Conservation (phyloP, 1,140 invertebrate genomes). For the Drosophila kurseongensis region DNA sequence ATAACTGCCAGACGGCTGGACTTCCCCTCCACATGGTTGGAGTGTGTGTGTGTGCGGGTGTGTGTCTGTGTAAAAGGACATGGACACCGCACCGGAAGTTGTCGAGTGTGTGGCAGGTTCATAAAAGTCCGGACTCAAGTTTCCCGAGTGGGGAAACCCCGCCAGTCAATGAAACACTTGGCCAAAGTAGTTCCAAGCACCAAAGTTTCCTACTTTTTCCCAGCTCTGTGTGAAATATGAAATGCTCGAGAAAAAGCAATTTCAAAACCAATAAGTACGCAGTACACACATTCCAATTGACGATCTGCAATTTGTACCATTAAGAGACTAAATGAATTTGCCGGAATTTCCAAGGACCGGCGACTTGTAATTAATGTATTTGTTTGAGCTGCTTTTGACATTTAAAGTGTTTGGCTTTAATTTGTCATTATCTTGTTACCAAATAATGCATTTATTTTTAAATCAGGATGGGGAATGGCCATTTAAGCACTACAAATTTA, state of each 20-base stretch:
- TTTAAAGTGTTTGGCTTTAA: too few relatives aligned
- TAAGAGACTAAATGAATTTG: not conserved
- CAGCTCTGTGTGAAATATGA: not conserved
- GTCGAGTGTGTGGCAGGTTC: conserved; percentile 47
- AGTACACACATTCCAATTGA: conserved; percentile 4
- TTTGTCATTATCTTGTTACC: too few relatives aligned
- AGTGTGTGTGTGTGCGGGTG: not conserved
- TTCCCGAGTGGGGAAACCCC: not conserved
- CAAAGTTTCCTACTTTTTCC: conserved; percentile 1
- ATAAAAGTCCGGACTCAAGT: conserved; percentile 39
- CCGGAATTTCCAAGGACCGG: not conserved
- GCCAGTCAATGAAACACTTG: conserved; percentile 25
- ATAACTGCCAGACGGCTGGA: conserved; percentile 54
- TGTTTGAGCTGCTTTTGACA: too few relatives aligned
- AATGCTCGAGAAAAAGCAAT: conserved; percentile 1
- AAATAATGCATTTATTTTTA: too few relatives aligned
- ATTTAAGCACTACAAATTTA: too few relatives aligned
- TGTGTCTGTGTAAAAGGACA: not conserved
- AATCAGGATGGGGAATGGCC: too few relatives aligned
- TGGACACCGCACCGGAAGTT: conserved; percentile 46
- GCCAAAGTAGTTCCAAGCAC: conserved; percentile 31
- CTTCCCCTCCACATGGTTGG: not conserved
- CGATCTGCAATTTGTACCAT: not conserved
- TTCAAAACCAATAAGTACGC: conserved; percentile 2
- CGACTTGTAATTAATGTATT: not conserved